A percentile compares a stretch with the other conserved stretches of the same genome.
Conservation (phyloP, 1,140 invertebrate genomes). For the Homarus americanus region DNA sequence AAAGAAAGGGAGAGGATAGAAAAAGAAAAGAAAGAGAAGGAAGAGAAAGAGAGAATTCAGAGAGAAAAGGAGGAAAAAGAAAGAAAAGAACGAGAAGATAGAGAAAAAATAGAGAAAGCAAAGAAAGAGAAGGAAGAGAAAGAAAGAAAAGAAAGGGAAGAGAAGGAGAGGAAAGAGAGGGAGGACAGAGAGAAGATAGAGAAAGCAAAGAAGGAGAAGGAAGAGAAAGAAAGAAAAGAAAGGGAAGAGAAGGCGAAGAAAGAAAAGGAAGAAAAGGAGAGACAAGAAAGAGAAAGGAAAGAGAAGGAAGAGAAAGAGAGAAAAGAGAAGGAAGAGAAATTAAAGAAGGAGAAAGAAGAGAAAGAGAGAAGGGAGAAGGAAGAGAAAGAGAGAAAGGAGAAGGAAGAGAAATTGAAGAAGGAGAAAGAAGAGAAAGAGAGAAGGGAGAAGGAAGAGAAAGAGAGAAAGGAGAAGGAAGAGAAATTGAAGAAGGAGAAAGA, state of each 20-base stretch:
- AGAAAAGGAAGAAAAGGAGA: slow-evolving; percentile 43
- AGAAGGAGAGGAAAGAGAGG: not conserved
- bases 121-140: not conserved
- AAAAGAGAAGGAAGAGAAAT: not conserved
- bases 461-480: not conserved
- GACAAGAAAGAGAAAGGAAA: not conserved
- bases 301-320: not conserved
- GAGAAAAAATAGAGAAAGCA: not conserved
- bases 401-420: not conserved
- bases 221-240: not conserved
- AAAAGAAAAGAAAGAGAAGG: not conserved
- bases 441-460: slow-evolving; percentile 3
- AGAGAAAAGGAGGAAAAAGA: not conserved
- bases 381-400: not conserved
- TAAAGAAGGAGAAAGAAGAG: not conserved
- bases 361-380: not conserved
- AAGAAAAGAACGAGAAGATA: not conserved
- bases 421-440: not conserved
- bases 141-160: not conserved
- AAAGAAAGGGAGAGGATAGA: not conserved
- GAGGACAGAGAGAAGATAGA: too few relatives aligned
- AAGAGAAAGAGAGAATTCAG: not conserved
- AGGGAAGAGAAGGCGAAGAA: not conserved
- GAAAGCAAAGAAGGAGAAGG: slow-evolving; percentile 2
- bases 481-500: not conserved